These are phyloP conservation scores for Lasiurus borealis DNA, from an alignment of 2,113 vertebrate genomes.

Conservation along the genomic window DNA sequence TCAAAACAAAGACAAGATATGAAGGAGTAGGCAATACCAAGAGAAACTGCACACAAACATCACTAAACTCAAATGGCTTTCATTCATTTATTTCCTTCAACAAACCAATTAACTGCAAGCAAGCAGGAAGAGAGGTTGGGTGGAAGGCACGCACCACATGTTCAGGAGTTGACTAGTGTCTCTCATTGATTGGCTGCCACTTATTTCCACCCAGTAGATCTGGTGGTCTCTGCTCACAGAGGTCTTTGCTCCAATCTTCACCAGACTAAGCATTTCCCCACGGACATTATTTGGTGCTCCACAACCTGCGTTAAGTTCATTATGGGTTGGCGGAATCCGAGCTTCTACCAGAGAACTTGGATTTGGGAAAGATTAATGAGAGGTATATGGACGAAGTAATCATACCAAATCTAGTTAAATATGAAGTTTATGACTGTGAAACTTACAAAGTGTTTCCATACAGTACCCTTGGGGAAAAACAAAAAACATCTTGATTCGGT, in stretches of 20 bases:
- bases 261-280: not conserved
- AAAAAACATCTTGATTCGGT: not conserved
- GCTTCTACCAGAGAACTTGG: not conserved
- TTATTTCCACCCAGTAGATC: not conserved
- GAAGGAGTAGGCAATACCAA: not conserved
- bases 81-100: not conserved
- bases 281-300: not conserved
- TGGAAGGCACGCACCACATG: fast-evolving
- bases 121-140: not conserved
- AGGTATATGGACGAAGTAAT: not conserved
- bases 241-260: not conserved
- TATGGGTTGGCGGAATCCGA: not conserved
- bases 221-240: not conserved
- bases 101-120: not conserved
- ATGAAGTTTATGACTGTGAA: not conserved
- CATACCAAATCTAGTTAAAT: not conserved
- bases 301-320: not conserved
- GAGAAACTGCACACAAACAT: not conserved
- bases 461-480: not conserved
- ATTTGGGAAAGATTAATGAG: not conserved
- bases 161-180: not conserved
- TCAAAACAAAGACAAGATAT: constrained; percentile 30
- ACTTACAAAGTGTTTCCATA: not conserved
- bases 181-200: not conserved
- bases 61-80: not conserved